A percentile compares a stretch with the other conserved stretches of the same genome.
phyloP scores from a whole-genome alignment of 2,113 vertebrate genomes.

The Numenius arquata region DNA sequence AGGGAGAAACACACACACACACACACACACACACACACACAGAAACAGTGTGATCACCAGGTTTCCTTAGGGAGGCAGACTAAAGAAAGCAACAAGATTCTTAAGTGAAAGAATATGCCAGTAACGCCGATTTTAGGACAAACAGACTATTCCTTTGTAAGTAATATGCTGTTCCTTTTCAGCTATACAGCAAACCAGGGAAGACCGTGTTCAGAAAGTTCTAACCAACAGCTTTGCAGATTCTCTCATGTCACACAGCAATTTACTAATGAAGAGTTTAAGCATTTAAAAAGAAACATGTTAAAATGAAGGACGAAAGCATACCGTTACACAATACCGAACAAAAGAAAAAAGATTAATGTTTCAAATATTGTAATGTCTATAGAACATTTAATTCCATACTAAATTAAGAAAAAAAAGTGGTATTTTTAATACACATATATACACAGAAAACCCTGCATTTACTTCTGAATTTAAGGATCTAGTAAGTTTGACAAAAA shows the following conservation, averaged over 20 bases:
- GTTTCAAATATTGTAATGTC: neutral
- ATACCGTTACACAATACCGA: neutral
- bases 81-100: neutral
- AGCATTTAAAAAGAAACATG: neutral
- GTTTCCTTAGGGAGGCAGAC: neutral
- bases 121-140: neutral
- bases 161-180: neutral
- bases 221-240: neutral
- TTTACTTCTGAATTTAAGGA: neutral
- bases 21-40: neutral
- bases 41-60: neutral
- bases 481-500: neutral
- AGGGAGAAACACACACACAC: neutral
- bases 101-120: neutral
- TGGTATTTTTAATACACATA: neutral
- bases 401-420: neutral
- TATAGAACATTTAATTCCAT: neutral
- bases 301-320: neutral
- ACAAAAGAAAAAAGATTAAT: neutral
- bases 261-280: neutral
- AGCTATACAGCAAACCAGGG: neutral
- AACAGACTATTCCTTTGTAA: neutral
- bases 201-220: neutral
- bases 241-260: neutral
- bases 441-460: neutral